Evolutionary conservation across 1,140 invertebrate species (phyloP), one percentile per base, ranked within the genome.

Genomic region (Drosophila athabasca): DNA sequence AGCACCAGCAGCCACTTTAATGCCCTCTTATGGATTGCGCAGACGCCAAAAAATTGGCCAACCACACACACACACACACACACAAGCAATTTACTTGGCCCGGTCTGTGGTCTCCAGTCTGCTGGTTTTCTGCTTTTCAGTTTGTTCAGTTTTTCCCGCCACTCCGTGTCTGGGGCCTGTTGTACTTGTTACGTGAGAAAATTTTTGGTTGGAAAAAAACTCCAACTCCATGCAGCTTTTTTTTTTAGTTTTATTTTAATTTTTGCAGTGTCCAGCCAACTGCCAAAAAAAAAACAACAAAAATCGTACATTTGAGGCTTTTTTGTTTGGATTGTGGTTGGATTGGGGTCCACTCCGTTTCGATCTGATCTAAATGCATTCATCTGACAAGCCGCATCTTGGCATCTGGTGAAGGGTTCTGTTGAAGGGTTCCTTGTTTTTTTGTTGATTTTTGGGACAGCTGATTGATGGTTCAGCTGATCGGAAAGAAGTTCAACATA

Each of bases 171-270:
- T 60, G 62, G 50, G 35, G 35, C 11, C 62, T 62, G 74, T 62
- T 81, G 82, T 81, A 85, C 81, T 78, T 85, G 81, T 87, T 85
- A 85, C 81, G 81, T 85, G 81, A 85, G 82, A 85, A 85, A 85
- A 85, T 81, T 87, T 85, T 61, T 81, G 74, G 11, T 5, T 65
- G 57, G 43, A 35, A 73, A 77, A 85, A 75, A 52, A 73, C 62
- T 50, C 68, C 71, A 74, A 39, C 35, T 39, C 35, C 35, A 39
- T 13, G 13, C 35, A 4, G 35, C 4, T 39, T 13, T 77, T 85
- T 85, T 80, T 59, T 49, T 70, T 52, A 58, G 49, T 57, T 74
- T 43, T 77, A 55, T 73, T 72, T 57, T 55, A 57, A 59, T 58
- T 70, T 45, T 46, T 45, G 52, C 53, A 46, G 57, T 55, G 55